Evolutionary conservation across 1,140 invertebrate genomes (phyloP), one percentile per base, ranked within the genome.

Genomic region (Macrobrachium rosenbergii): DNA sequence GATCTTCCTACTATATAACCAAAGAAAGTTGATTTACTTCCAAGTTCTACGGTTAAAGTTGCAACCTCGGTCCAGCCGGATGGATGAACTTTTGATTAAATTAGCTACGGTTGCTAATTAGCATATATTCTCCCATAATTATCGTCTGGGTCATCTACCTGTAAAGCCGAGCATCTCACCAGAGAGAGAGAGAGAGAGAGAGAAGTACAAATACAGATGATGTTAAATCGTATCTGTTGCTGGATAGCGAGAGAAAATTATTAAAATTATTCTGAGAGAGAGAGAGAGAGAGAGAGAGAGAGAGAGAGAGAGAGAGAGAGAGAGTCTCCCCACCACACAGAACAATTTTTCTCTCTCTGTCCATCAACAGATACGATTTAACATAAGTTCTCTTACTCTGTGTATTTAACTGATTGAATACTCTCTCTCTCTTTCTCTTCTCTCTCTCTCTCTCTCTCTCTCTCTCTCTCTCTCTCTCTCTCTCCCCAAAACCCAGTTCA

Each of bases 161-260:
- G 28, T 37, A 37, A 37, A 37, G 28, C 52, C 6, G 52, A 12
- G 52, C 72, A n/a, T 28, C 45, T 75, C 23, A 37, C 16, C 14
- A 79, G 77, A 62, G 77, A 62, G 77, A 79, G 78, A 64, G 60
- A 64, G 78, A 80, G 78, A 79, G 77, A 79, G 58, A 79, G 77
- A 79, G 58, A 79, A 52, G n/a, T n/a, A n/a, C n/a, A n/a, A n/a
- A n/a, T n/a, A n/a, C n/a, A n/a, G n/a, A n/a, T n/a, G n/a, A n/a
- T n/a, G n/a, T n/a, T n/a, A n/a, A n/a, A n/a, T n/a, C n/a, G n/a
- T n/a, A n/a, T n/a, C n/a, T n/a, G n/a, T n/a, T n/a, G n/a, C n/a
- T n/a, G n/a, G n/a, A 79, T 58, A 64, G 78, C 62, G 78, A 80
- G 60, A 80, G 60, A 80, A n/a, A n/a, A n/a, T n/a, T n/a, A n/a